Evolutionary conservation across 92 coral and sea anemone species (phyloP).

Genomic region (Desmophyllum pertusum): DNA sequence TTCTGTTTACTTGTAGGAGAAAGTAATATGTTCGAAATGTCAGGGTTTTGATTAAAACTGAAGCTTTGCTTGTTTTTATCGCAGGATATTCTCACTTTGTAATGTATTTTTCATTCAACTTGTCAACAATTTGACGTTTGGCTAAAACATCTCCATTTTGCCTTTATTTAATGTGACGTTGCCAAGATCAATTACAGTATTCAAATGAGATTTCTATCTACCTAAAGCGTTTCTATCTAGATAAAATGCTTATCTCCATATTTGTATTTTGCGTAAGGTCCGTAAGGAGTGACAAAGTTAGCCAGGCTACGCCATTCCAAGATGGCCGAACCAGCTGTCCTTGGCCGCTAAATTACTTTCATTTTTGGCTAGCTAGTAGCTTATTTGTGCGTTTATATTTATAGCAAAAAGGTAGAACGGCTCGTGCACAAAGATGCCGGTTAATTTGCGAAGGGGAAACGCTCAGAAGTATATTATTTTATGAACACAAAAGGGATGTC

Average conservation of each 20-base stretch:
- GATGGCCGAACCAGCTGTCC: neutral
- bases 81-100: neutral
- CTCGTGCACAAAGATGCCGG: neutral
- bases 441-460: neutral
- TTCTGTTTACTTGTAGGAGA: constrained; percentile 3
- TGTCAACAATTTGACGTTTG: neutral
- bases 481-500: neutral
- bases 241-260: neutral
- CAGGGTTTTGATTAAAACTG: neutral
- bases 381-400: no score
- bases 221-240: neutral
- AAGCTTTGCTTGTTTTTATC: constrained; percentile 5
- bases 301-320: neutral
- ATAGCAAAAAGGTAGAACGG: neutral
- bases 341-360: neutral
- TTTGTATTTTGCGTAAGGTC: no score
- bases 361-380: neutral
- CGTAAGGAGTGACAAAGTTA: no score
- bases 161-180: neutral
- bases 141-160: neutral
- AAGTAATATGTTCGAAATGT: neutral
- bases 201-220: neutral
- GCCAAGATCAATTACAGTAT: no score
- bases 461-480: neutral
- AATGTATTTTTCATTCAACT: neutral